These are phyloP conservation scores for Dinothrombium tinctorium DNA, from an alignment of 1,140 invertebrate species.

Conservation along the genomic window DNA sequence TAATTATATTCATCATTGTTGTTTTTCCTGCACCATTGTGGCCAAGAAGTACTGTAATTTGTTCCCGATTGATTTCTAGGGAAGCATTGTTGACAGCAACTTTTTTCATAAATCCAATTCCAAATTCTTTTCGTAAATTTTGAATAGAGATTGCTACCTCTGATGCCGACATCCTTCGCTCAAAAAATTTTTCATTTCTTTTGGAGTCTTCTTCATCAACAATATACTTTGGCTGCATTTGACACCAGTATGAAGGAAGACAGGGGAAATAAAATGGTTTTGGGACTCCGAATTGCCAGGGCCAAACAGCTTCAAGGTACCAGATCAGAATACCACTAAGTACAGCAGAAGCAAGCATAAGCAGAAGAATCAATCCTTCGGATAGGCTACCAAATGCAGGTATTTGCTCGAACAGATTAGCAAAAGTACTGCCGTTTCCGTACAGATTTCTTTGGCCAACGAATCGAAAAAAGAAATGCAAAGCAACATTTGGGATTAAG, in stretches of 20 bases:
- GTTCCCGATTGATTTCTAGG: conserved; percentile 47
- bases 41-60: conserved; percentile 52
- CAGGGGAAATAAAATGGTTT: conserved; percentile 26
- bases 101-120: conserved; percentile 20
- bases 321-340: no score
- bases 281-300: conserved; percentile 23
- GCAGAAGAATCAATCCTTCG: no score
- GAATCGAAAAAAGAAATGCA: background rate
- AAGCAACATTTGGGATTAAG: background rate
- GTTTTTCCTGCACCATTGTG: conserved; percentile 47
- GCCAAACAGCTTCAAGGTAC: conserved; percentile 19
- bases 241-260: conserved; percentile 9
- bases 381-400: background rate
- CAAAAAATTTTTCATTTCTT: conserved; percentile 1
- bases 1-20: conserved; percentile 55
- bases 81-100: conserved; percentile 39
- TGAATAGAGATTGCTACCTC: conserved; percentile 18
- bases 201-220: background rate
- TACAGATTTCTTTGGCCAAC: background rate
- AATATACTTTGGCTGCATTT: background rate
- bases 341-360: no score
- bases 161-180: conserved; percentile 18
- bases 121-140: conserved; percentile 21
- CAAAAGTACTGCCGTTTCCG: background rate
- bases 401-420: background rate